These are phyloP conservation scores for Psilanteris sp. DNA, from an alignment of 1,140 invertebrate genomes.

Conservation along the genomic window DNA sequence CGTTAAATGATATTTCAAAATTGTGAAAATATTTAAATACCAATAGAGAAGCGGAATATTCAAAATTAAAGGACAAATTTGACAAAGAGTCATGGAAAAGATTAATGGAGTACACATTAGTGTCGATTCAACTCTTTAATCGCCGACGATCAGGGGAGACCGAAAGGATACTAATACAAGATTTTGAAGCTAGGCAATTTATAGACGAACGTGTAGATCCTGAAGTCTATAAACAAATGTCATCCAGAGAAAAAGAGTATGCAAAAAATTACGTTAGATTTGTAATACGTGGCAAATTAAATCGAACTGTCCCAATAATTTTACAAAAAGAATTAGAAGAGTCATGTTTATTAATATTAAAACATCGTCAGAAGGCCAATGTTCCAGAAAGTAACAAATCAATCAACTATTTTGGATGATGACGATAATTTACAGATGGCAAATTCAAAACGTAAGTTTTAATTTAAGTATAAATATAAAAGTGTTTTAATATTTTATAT, in stretches of 20 bases:
- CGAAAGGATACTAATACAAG: constrained; percentile 41
- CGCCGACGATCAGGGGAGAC: constrained; percentile 47
- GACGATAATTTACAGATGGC: no score
- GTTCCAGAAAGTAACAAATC: no score
- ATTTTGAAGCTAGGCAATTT: constrained; percentile 40
- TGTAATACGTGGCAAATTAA: constrained; percentile 35
- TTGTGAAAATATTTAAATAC: constrained; percentile 31
- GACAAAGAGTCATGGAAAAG: constrained; percentile 10
- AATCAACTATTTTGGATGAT: no score
- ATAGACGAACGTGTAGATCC: constrained; percentile 29
- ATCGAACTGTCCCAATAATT: constrained; percentile 43
- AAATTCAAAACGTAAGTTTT: no score
- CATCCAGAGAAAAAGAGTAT: constrained; percentile 17
- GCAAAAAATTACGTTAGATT: no score
- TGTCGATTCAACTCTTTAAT: constrained; percentile 55
- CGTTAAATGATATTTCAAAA: no score
- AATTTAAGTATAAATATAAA: no score
- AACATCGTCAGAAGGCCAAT: no score
- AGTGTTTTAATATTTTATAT: no score
- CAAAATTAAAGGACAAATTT: no score
- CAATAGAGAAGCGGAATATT: constrained; percentile 22
- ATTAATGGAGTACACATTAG: constrained; percentile 38
- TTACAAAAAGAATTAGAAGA: constrained; percentile 12
- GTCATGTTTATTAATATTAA: no score
- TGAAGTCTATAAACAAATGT: constrained; percentile 12